Conservation (phyloP, 53 echinoderm and acorn worm species). For the Holothuria scabra region DNA sequence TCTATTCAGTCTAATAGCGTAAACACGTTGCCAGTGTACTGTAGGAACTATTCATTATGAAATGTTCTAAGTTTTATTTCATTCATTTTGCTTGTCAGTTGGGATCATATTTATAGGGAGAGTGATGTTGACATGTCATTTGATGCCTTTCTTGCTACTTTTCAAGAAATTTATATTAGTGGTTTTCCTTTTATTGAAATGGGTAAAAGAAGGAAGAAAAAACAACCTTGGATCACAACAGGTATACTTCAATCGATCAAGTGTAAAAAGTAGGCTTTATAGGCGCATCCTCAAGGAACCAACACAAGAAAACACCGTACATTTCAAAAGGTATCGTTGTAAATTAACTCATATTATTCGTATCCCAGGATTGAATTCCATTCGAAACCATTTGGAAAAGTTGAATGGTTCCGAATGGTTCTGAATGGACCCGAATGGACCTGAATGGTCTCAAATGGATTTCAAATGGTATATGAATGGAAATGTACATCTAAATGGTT, state of each 20-base stretch:
- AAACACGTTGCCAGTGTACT: too few species aligned
- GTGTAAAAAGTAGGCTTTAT: conserved; percentile 1
- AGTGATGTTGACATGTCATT: neutral
- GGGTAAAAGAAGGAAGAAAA: neutral
- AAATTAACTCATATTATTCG: conserved; percentile 29
- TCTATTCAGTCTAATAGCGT: too few species aligned
- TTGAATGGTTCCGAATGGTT: too few species aligned
- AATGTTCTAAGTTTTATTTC: too few species aligned
- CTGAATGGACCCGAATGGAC: too few species aligned
- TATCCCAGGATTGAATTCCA: too few species aligned
- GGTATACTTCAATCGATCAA: conserved; percentile 11
- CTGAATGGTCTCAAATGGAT: too few species aligned
- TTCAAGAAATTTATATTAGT: neutral
- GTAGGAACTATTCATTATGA: too few species aligned
- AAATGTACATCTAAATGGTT: too few species aligned
- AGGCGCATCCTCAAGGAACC: neutral
- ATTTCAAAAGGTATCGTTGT: neutral
- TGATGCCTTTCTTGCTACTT: conserved; percentile 6
- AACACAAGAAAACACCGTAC: neutral
- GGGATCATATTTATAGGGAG: neutral
- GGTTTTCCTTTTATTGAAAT: conserved; percentile 11
- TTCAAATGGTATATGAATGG: too few species aligned
- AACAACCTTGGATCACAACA: conserved; percentile 20
- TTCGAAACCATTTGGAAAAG: too few species aligned
- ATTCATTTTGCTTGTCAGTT: too few species aligned